These are phyloP conservation scores for Napeogenes inachia DNA, from an alignment of 2,888 invertebrate species.

Conservation along the genomic window DNA sequence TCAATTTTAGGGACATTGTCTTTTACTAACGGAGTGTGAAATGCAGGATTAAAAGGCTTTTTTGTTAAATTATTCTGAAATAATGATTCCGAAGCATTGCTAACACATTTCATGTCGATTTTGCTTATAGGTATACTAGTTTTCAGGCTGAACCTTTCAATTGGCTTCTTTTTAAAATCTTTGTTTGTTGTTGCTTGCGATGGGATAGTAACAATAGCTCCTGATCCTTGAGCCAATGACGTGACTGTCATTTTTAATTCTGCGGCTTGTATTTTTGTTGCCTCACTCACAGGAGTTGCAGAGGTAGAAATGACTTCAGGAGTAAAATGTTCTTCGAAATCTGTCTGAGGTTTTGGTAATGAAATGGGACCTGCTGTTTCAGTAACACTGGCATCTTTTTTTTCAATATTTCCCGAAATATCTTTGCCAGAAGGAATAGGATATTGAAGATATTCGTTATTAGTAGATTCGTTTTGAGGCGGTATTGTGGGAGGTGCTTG, in stretches of 20 bases:
- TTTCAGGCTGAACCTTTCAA: conserved; percentile 65
- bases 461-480: conserved; percentile 36
- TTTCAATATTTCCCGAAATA: conserved; percentile 30
- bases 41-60: conserved; percentile 45
- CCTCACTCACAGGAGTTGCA: conserved; percentile 40
- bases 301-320: conserved; percentile 56
- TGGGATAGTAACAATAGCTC: conserved; percentile 49
- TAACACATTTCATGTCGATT: conserved; percentile 68
- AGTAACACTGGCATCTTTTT: conserved; percentile 31
- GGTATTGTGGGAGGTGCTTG: conserved; percentile 43
- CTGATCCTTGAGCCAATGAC: conserved; percentile 56
- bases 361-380: conserved; percentile 31
- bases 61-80: conserved; percentile 39
- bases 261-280: conserved; percentile 32
- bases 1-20: conserved; percentile 49
- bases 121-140: conserved; percentile 73
- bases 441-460: conserved; percentile 42
- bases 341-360: conserved; percentile 44
- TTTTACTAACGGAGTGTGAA: conserved; percentile 36
- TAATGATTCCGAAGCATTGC: conserved; percentile 43
- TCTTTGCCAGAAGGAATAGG: conserved; percentile 37
- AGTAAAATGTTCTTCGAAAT: conserved; percentile 64
- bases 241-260: conserved; percentile 60
- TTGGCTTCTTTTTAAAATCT: conserved; percentile 55
- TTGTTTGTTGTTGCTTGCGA: conserved; percentile 37